Conservation (phyloP, 2,113 vertebrate species). For the Caretta caretta region DNA sequence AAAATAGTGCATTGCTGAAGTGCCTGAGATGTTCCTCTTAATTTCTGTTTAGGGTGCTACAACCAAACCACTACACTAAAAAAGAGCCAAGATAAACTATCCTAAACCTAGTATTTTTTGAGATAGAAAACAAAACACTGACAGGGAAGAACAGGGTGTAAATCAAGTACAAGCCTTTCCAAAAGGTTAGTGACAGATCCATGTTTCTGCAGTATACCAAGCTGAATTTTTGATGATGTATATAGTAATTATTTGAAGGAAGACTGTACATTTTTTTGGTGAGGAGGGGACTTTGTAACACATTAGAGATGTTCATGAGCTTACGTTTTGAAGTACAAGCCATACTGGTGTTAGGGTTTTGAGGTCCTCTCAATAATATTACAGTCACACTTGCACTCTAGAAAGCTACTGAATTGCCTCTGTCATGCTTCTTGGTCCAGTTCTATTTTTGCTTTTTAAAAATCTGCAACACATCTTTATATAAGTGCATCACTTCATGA, state of each 20-base stretch:
- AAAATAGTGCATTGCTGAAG: neutral
- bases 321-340: neutral
- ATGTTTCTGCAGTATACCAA: neutral
- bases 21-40: fast-evolving
- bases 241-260: neutral
- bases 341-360: neutral
- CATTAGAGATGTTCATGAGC: neutral
- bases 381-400: neutral
- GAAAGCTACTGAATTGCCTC: neutral
- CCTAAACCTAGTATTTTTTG: neutral
- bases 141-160: neutral
- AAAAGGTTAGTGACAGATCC: neutral
- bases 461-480: neutral
- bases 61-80: neutral
- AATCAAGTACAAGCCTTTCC: neutral
- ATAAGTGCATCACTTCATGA: fast-evolving
- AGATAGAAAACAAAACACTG: neutral
- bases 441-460: neutral
- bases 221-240: neutral
- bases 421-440: neutral
- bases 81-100: neutral
- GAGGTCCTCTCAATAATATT: neutral
- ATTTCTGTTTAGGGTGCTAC: neutral
- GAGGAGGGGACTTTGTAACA: neutral
- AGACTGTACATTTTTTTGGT: neutral